Conservation (phyloP, 2,797 vertebrate genomes). For the Pelochelys cantorii region DNA sequence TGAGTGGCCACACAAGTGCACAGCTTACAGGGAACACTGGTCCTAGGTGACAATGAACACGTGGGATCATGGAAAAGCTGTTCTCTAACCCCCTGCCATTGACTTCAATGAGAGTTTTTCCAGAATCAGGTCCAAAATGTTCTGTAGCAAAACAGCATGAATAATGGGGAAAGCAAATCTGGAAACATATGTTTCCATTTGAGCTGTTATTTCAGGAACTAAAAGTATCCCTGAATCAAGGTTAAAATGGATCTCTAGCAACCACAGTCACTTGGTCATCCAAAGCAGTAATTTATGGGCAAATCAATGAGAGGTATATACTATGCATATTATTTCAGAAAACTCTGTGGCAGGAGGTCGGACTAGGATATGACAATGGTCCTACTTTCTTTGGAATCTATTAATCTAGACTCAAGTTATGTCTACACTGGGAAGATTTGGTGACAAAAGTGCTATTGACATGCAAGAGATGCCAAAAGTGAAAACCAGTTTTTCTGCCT, state of each 20-base stretch:
- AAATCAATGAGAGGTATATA: not conserved
- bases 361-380: not conserved
- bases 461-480: no score
- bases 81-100: not conserved
- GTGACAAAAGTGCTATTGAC: no score
- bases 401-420: not conserved
- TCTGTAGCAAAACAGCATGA: not conserved
- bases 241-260: conserved; percentile 17
- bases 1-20: no score
- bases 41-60: fast-evolving
- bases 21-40: no score
- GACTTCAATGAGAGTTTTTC: not conserved
- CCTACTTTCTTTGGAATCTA: not conserved
- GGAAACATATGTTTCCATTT: conserved; percentile 49
- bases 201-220: not conserved
- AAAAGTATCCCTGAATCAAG: conserved; percentile 45
- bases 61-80: not conserved
- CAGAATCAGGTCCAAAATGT: not conserved
- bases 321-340: not conserved
- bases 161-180: not conserved
- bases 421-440: no score
- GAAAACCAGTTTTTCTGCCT: no score
- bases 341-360: not conserved
- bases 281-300: conserved; percentile 25
- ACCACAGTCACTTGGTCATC: not conserved